Conservation (phyloP, 2,888 invertebrate species). For the Trichopria drosophilae region DNA sequence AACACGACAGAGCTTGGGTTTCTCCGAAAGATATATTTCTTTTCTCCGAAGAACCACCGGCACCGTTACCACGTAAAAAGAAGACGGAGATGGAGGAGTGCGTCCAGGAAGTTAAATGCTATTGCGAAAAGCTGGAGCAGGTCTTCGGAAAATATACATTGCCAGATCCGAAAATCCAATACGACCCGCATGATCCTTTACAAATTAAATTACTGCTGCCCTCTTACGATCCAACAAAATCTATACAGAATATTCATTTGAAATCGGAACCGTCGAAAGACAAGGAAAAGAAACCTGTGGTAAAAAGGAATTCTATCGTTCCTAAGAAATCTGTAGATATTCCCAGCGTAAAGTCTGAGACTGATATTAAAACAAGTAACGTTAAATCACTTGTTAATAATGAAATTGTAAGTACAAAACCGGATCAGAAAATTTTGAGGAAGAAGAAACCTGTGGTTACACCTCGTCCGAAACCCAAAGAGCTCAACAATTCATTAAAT, state of each 20-base stretch:
- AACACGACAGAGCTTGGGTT: conserved; percentile 92
- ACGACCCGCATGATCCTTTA: conserved; percentile 51
- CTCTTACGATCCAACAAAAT: conserved; percentile 46
- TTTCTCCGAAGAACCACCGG: conserved; percentile 67
- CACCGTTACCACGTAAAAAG: conserved; percentile 49
- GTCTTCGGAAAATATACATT: conserved; percentile 49
- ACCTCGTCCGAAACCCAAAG: background rate
- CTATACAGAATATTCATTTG: background rate
- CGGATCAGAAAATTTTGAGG: too few species aligned
- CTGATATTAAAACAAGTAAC: too few species aligned
- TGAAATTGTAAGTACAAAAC: too few species aligned
- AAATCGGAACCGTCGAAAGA: too few species aligned
- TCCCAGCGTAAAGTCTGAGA: too few species aligned
- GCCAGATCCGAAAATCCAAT: conserved; percentile 51
- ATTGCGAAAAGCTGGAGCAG: conserved; percentile 49
- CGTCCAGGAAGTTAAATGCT: conserved; percentile 51
- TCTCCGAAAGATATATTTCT: conserved; percentile 81
- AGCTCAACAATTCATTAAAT: too few species aligned
- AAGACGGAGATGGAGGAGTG: conserved; percentile 53
- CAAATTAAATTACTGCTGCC: conserved; percentile 53
- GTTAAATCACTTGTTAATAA: too few species aligned
- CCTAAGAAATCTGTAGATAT: too few species aligned
- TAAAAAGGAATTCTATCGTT: too few species aligned
- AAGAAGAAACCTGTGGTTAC: background rate
- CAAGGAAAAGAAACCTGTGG: too few species aligned